phyloP scores from a whole-genome alignment of 2,888 invertebrate species.

The Margaritifera margaritifera region DNA sequence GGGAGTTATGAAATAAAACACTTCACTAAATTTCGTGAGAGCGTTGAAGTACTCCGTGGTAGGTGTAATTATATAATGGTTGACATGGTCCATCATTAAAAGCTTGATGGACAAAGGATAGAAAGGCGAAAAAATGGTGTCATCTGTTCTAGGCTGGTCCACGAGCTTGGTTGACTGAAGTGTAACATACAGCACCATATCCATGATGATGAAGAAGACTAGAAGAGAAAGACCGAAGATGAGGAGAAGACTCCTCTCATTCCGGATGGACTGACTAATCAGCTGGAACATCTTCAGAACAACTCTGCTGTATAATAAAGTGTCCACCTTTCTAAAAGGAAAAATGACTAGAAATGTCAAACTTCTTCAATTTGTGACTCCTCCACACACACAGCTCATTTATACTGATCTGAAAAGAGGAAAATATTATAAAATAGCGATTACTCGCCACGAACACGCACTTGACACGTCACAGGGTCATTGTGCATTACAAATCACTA shows the following conservation, averaged over 20 bases:
- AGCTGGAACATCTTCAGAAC: conserved; percentile 14
- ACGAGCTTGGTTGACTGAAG: conserved; percentile 43
- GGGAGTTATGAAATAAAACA: conserved; percentile 80
- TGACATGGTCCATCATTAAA: conserved; percentile 86
- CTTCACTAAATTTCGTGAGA: conserved; percentile 78
- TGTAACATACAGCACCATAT: conserved; percentile 42
- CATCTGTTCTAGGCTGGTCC: conserved; percentile 24
- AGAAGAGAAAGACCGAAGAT: conserved; percentile 26
- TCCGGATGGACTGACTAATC: conserved; percentile 18
- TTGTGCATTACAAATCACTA: too few species aligned
- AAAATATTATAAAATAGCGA: too few species aligned
- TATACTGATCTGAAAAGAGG: too few species aligned
- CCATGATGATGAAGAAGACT: conserved; percentile 53
- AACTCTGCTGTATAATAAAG: neutral
- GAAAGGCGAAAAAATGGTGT: conserved; percentile 48
- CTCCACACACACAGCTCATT: too few species aligned
- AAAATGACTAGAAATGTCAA: too few species aligned
- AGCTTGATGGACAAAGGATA: conserved; percentile 84
- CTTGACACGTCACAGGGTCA: too few species aligned
- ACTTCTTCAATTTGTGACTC: too few species aligned
- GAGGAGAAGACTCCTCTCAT: conserved; percentile 28
- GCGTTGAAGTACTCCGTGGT: conserved; percentile 82
- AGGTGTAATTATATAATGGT: conserved; percentile 88
- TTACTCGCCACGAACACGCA: too few species aligned
- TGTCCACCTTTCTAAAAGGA: neutral